Base-by-base conservation (phyloP, 2,113 vertebrate genomes). In the Gallinago undulata region DNA sequence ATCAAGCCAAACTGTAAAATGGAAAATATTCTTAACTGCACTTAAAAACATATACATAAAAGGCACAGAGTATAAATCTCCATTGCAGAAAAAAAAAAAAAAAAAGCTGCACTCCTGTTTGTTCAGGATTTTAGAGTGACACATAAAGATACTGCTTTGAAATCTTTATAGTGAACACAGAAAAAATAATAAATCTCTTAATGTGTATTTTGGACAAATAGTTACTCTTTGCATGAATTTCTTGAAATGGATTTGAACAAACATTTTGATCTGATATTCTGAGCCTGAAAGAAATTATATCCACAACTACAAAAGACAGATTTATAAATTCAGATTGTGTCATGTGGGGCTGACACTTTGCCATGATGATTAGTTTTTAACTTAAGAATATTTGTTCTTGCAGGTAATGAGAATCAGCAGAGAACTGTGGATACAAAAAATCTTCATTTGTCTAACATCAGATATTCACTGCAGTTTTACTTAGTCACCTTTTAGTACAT, bases 361-460 rank as follows among this genome's bases (percentile, higher is more conserved):
- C 74, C 45, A 84, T 66, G 24, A 37, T 70, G 30, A 89, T 87
- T 94, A 83, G 33, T 59, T 97, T 96, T 95, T 77, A 92, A 95
- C 90, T 96, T 93, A 84, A 92, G 70, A 80, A 80, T 47, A 53
- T 59, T 93, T 80, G 19, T 41, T 81, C 41, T 90, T 90, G 11
- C 45, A 91, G 8, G 90, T 90, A 92, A 91, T 93, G 45, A 72
- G 64, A 90, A 93, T n/a, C 59, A 63, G 13, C 41, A 57, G 31
- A 95, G 33, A 72, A 72, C 41, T 86, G 53, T 78, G 43, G 41
- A 82, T 97, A 87, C 57, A 43, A 28, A 55, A 75, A 80, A 80
- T 1, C 7, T 53, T 89, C 9, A 60, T 92, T 90, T 93, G 59
- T 91, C 77, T 59, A 91, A 84, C 27, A 86, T 92, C 55, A 93